Percentiles rank a stretch among this genome's conserved stretches.
These are phyloP conservation scores for Hydrotaea diabolus DNA, from an alignment of 2,888 invertebrate genomes.

Conservation along the genomic window DNA sequence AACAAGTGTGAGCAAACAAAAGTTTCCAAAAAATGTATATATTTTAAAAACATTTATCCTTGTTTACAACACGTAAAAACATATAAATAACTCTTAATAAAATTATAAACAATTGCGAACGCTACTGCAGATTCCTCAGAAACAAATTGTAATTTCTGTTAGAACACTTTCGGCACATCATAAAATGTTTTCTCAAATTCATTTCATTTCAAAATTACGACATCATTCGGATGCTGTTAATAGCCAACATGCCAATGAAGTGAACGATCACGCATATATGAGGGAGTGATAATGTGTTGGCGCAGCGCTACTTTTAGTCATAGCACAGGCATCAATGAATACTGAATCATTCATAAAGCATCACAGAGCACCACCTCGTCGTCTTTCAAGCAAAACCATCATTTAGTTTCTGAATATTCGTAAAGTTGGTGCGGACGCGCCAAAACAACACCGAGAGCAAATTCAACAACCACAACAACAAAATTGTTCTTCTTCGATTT, in stretches of 20 bases:
- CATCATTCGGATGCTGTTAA: neutral
- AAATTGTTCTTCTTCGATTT: neutral
- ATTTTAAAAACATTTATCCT: no score
- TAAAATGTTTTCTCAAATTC: no score
- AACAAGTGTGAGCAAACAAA: no score
- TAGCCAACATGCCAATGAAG: neutral
- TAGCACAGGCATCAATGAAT: constrained; percentile 62
- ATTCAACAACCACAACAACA: constrained; percentile 48
- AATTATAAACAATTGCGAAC: neutral
- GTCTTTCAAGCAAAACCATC: constrained; percentile 40
- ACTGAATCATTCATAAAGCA: constrained; percentile 55
- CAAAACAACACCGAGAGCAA: neutral
- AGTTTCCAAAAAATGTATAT: no score
- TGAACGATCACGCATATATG: neutral
- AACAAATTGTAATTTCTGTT: neutral
- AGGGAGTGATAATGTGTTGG: neutral
- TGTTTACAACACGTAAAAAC: no score
- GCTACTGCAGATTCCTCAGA: no score
- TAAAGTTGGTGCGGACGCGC: neutral
- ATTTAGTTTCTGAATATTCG: neutral
- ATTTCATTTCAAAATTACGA: constrained; percentile 1
- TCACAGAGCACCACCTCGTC: constrained; percentile 5
- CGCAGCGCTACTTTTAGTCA: constrained; percentile 44
- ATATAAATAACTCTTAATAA: no score
- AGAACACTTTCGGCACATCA: constrained; percentile 3